Percentiles rank a stretch among this genome's conserved stretches.
phyloP scores from a whole-genome alignment of 2,113 vertebrate species.

The Brachyistius frenatus region DNA sequence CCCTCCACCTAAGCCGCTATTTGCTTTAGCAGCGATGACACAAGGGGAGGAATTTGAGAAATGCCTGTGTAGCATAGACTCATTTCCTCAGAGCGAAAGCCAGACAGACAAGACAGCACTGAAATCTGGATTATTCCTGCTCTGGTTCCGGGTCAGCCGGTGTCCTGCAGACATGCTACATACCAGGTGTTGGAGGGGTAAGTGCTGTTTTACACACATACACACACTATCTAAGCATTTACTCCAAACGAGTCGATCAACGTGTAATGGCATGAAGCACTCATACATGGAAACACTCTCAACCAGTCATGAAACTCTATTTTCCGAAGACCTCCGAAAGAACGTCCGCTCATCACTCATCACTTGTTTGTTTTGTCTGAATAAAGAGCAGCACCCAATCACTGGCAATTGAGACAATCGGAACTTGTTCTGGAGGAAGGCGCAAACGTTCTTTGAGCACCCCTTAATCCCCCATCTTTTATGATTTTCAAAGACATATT shows the following conservation, averaged over 20 bases:
- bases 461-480: slow-evolving; percentile 28
- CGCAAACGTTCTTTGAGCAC: slow-evolving; percentile 2
- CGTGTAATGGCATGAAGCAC: slow-evolving; percentile 29
- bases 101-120: slow-evolving; percentile 58
- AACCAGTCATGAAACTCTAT: slow-evolving; percentile 25
- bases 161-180: slow-evolving; percentile 62
- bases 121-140: slow-evolving; percentile 48
- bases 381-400: background rate
- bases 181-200: slow-evolving; percentile 2
- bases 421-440: slow-evolving; percentile 14
- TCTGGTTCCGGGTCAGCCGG: slow-evolving; percentile 57
- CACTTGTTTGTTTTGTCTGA: slow-evolving; percentile 32
- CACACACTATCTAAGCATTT: background rate
- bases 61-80: slow-evolving; percentile 69
- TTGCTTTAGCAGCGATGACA: slow-evolving; percentile 78
- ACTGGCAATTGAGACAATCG: slow-evolving; percentile 9
- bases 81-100: slow-evolving; percentile 67
- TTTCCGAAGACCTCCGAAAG: slow-evolving; percentile 38
- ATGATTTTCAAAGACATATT: slow-evolving; percentile 39
- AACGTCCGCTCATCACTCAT: slow-evolving; percentile 24
- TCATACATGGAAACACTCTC: slow-evolving; percentile 25
- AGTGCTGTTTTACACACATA: background rate
- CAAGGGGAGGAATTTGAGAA: slow-evolving; percentile 80
- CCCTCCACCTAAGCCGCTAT: slow-evolving; percentile 73
- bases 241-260: slow-evolving; percentile 6